These are phyloP conservation scores for Argopecten irradians DNA, from an alignment of 1,140 invertebrate genomes.

Conservation along the genomic window DNA sequence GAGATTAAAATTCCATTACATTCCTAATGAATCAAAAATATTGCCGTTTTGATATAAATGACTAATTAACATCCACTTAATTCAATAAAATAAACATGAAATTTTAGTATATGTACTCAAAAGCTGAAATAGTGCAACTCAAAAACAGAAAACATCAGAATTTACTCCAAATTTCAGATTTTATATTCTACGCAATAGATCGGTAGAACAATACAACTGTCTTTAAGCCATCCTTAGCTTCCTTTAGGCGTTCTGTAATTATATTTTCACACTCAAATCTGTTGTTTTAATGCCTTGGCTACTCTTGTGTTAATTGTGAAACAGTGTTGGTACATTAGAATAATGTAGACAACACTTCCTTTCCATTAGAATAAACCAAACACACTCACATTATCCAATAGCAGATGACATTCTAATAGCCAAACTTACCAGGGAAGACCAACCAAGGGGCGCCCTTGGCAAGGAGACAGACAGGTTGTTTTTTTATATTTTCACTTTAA, in stretches of 20 bases:
- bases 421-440: too few species aligned
- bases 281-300: neutral
- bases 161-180: neutral
- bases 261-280: neutral
- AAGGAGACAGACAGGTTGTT: too few species aligned
- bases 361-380: neutral
- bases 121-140: neutral
- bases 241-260: neutral
- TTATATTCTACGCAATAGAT: too few species aligned
- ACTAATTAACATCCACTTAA: too few species aligned
- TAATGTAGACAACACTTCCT: neutral
- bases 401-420: too few species aligned
- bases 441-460: too few species aligned
- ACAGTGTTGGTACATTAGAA: neutral
- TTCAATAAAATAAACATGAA: conserved; percentile 3
- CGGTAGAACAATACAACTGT: too few species aligned
- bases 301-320: neutral
- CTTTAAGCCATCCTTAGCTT: too few species aligned
- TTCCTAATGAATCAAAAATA: too few species aligned
- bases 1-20: too few species aligned
- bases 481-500: too few species aligned
- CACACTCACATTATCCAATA: neutral
- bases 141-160: neutral
- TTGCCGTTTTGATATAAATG: too few species aligned
- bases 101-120: neutral